Base-by-base conservation (phyloP, 92 coral and sea anemone species). In the Hydrozoanthus gracilis region DNA sequence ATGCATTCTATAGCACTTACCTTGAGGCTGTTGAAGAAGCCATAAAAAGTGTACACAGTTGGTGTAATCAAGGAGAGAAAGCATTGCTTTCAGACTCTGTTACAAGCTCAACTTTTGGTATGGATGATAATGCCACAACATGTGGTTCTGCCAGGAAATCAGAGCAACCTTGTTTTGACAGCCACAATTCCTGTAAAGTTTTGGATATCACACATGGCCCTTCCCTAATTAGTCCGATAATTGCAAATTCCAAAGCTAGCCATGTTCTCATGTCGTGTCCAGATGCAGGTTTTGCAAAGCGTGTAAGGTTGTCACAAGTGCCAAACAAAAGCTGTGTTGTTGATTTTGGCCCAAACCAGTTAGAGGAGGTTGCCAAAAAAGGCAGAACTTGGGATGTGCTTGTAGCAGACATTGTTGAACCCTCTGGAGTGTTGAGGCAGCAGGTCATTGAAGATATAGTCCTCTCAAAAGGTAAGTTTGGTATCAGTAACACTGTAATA, bases 361-460 rank as follows among this genome's bases (percentile, higher is more conserved):
- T 96, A n/a, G 99, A 96, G 74, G 96, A 93, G 39, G 72, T 92
- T 71, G 92, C 88, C 5, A 83, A 78, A 77, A 86, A 87, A 44
- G 98, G 90, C 9, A 84, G 85, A 78, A 87, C 13, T 48, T 97
- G 99, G 98, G 87, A 86, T 16, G 39, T 95, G 54, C 75, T 95
- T 66, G 86, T 95, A n/a, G 91, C 91, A 51, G 99, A 97, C 71
- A 60, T 92, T 47, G 93, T 95, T 7, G 99, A 97, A 65, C 98
- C 99, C 16, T 87, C 95, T n/a, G 99, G 99, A 15, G 79, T 90
- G 11, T 61, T 97, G n/a, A 84, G 93, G 35, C 98, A 92, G 55
- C 95, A 91, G 76, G 95, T 91, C 45, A 71, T 97, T 51, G 94
- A 97, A 82, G 99, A 97, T 56, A 88, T 97, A 47, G 97, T 97